Conservation (phyloP, 1,140 invertebrate genomes). For the Caligus rogercresseyi region DNA sequence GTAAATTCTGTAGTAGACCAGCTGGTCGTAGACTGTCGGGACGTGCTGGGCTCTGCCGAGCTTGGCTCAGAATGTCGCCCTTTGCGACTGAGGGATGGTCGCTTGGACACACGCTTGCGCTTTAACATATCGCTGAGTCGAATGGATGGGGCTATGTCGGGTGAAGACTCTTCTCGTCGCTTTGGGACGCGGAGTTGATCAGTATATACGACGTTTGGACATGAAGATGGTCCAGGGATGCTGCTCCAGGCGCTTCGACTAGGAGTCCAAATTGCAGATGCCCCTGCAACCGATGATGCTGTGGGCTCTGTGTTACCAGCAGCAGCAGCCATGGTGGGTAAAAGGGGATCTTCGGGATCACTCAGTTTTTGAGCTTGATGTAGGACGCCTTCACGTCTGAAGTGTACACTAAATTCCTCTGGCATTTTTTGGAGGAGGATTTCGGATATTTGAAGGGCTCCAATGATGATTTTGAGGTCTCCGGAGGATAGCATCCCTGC, state of each 20-base stretch:
- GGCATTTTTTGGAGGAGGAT: conserved; percentile 89
- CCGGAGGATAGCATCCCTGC: conserved; percentile 92
- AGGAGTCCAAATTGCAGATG: background rate
- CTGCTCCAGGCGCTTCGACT: conserved; percentile 14
- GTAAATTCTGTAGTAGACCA: too few relatives aligned
- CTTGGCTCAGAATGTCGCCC: conserved; percentile 6
- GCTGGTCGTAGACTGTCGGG: too few relatives aligned
- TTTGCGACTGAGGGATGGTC: conserved; percentile 18
- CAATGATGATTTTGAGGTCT: conserved; percentile 85
- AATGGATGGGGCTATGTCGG: conserved; percentile 24
- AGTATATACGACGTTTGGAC: conserved; percentile 12
- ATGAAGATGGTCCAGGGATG: conserved; percentile 9
- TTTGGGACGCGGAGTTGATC: conserved; percentile 17
- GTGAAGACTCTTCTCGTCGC: conserved; percentile 21
- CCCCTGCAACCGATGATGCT: too few relatives aligned
- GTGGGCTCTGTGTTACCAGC: background rate
- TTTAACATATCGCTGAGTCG: conserved; percentile 26
- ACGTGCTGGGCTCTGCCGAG: background rate
- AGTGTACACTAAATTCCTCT: conserved; percentile 81
- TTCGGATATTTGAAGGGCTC: conserved; percentile 88
- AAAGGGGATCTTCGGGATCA: conserved; percentile 35
- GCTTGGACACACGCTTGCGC: conserved; percentile 23
- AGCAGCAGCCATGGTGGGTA: background rate
- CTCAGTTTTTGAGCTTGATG: conserved; percentile 68
- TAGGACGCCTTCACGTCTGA: conserved; percentile 51